phyloP scores from a whole-genome alignment of 2,888 invertebrate genomes.

The Eulithis testata region DNA sequence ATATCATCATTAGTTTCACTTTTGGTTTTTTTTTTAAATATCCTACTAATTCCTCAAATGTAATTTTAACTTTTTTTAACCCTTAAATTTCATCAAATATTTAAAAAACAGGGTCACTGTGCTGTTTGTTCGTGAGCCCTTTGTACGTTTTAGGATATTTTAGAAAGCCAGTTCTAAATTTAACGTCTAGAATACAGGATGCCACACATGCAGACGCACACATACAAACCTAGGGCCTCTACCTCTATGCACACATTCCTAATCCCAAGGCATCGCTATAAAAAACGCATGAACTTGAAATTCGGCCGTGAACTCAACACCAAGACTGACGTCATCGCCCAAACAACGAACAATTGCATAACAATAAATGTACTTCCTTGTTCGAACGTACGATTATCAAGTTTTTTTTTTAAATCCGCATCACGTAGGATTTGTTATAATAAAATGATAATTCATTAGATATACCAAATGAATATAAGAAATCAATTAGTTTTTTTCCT shows the following conservation, averaged over 20 bases:
- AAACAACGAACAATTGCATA: slow-evolving; percentile 77
- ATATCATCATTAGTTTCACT: no score
- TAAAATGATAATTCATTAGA: no score
- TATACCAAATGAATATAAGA: no score
- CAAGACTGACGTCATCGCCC: slow-evolving; percentile 69
- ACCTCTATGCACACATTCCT: slow-evolving; percentile 39
- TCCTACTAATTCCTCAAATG: no score
- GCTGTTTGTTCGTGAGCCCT: no score
- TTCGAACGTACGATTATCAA: slow-evolving; percentile 37
- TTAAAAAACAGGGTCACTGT: no score
- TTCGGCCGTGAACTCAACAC: slow-evolving; percentile 66
- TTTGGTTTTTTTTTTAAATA: no score
- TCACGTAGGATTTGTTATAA: neutral
- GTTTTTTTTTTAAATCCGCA: slow-evolving; percentile 8
- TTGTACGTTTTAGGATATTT: no score
- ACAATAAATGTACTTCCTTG: slow-evolving; percentile 58
- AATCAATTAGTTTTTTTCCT: no score
- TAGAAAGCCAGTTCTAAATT: neutral
- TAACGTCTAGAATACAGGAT: slow-evolving; percentile 10
- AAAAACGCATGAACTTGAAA: slow-evolving; percentile 66
- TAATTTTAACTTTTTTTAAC: no score
- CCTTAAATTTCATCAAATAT: no score
- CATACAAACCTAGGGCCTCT: slow-evolving; percentile 41
- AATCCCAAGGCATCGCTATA: slow-evolving; percentile 43
- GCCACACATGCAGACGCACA: slow-evolving; percentile 36